Conservation (phyloP, 2,888 invertebrate genomes). For the Chrysomela aeneicollis region DNA sequence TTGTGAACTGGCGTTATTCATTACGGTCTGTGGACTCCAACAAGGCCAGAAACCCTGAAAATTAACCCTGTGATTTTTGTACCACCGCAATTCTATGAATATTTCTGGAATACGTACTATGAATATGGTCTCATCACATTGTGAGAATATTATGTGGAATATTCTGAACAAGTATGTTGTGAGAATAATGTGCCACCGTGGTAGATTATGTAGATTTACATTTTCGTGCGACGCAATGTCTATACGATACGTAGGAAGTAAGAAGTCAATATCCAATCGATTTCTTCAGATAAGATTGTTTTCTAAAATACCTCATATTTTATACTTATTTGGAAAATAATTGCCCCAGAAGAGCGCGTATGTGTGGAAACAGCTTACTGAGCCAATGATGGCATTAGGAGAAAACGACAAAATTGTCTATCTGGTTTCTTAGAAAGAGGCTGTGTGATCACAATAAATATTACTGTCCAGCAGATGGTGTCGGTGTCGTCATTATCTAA, state of each 20-base stretch:
- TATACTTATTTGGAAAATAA: slow-evolving; percentile 17
- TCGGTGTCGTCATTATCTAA: not conserved
- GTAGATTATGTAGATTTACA: too few relatives aligned
- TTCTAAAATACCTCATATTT: slow-evolving; percentile 19
- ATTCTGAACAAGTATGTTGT: too few relatives aligned
- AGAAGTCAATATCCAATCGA: slow-evolving; percentile 13
- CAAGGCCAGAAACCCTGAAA: too few relatives aligned
- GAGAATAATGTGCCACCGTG: too few relatives aligned
- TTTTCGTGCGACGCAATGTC: not conserved
- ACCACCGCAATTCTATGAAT: too few relatives aligned
- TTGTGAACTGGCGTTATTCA: too few relatives aligned
- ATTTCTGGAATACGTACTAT: too few relatives aligned
- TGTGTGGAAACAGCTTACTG: slow-evolving; percentile 14
- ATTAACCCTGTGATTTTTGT: too few relatives aligned
- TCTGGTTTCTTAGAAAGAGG: not conserved
- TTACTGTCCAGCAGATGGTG: not conserved
- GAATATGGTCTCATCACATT: too few relatives aligned
- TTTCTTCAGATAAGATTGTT: slow-evolving; percentile 20
- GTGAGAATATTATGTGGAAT: too few relatives aligned
- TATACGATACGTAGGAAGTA: slow-evolving; percentile 13
- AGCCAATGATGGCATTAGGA: not conserved
- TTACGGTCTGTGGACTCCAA: too few relatives aligned
- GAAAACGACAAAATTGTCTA: slow-evolving; percentile 6
- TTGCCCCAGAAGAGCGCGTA: not conserved
- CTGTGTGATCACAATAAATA: not conserved